Evolutionary conservation across 2,113 vertebrate genomes (phyloP), one percentile per base, ranked within the genome.

Genomic region (Pandion haliaetus): DNA sequence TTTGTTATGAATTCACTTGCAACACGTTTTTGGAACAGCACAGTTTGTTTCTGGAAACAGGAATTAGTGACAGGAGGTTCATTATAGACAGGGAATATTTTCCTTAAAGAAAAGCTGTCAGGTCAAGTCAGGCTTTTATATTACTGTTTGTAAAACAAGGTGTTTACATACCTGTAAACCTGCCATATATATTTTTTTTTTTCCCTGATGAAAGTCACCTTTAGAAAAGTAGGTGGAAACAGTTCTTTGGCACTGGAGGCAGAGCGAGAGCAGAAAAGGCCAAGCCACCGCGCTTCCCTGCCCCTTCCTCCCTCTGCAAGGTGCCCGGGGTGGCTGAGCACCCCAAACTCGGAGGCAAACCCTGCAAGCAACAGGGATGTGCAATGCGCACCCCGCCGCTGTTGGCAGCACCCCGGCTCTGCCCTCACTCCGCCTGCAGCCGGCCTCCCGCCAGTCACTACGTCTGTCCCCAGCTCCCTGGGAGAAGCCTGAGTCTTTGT

Each of bases 111-210:
- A 79, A 88, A 90, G 66, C 79, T 94, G 93, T 94, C 80, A 81
- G 87, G 74, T 94, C 86, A 94, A 93, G 86, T 83, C 92, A 96
- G 44, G 72, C 45, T 91, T 91, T 95, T 87, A 76, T 95, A 89
- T 38, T 85, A 76, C 69, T 81, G 49, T 95, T 92, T 93, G 93
- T 97, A 97, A 97, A 94, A 96, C 96, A 95, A 95, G 95, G 70
- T 97, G 86, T 94, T 97, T 97, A 97, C 94, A 95, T 94, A 95
- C 86, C 77, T 96, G 92, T 97, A 97, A 96, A 95, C 44, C 77
- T 96, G 91, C 77, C 86, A 82, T 55, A 24, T 14, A 17, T n/a
- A 10, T 6, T 16, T 36, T 23, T 55, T 74, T 57, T 19, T 8
- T 2, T 5, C n/a, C 25, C 57, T 59, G 66, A 95, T 73, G 54